Evolutionary conservation across 2,113 vertebrate species (phyloP), one percentile per base, ranked within the genome.

Genomic region (Solea solea): DNA sequence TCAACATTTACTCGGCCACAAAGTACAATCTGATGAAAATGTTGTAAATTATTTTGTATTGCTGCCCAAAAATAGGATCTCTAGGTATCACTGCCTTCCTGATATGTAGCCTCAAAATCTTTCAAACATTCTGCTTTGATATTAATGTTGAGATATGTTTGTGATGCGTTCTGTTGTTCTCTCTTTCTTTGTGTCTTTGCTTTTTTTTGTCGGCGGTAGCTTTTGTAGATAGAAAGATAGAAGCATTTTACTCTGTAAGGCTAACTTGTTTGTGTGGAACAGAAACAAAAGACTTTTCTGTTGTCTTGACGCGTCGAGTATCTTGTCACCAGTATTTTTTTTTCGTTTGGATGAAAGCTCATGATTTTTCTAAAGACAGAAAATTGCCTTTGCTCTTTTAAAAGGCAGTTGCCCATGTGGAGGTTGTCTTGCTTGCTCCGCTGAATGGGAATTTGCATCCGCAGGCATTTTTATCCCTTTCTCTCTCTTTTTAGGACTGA

Each of bases 31-130:
- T 87, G 64, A 88, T 65, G 58, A 79, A 84, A 80, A 69, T 90
- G 77, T 84, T 83, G 56, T 92, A 90, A 89, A 88, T 91, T 89
- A 90, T 92, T 92, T 91, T 91, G 66, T 89, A 90, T 84, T 51
- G 78, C 82, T 84, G 80, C 89, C 89, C 89, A 69, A 44, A 71
- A 60, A 82, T 78, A 90, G 79, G 83, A 84, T 88, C 65, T 79
- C 42, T 89, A 88, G 88, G 74, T 80, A 4, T 88, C 82, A 86
- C 89, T 80, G 85, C 88, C 88, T 89, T 83, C 83, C 73, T 83
- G 55, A 81, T 72, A 89, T 88, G 89, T 92, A 87, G 89, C 89
- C 87, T 88, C 84, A 88, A 90, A 83, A 25, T 76, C 80, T 83
- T 64, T 72, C 66, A 62, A 57, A 82, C 77, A 59, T 66, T 87